Conservation (phyloP, 1,140 invertebrate genomes). For the Zaprionus africanus region DNA sequence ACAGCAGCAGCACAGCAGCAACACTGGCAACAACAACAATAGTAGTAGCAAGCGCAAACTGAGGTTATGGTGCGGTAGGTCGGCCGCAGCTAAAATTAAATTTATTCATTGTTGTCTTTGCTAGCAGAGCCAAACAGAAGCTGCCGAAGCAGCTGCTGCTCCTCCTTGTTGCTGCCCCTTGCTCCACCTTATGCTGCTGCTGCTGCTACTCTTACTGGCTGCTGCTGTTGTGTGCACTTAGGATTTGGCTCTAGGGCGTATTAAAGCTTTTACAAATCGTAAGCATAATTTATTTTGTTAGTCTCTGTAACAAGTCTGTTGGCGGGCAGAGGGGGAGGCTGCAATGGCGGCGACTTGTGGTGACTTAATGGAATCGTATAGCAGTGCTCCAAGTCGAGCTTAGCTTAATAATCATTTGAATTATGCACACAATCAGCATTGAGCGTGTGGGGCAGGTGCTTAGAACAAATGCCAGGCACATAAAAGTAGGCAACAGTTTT, state of each 20-base stretch:
- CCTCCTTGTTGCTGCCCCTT: conserved; percentile 13
- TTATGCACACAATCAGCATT: neutral
- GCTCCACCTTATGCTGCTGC: conserved; percentile 24
- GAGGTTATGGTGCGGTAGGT: conserved; percentile 76
- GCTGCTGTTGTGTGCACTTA: conserved; percentile 64
- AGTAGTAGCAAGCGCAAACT: conserved; percentile 28
- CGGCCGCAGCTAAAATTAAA: conserved; percentile 77
- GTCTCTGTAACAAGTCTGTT: conserved; percentile 55
- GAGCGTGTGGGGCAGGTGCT: neutral
- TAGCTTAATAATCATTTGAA: conserved; percentile 3
- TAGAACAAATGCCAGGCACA: neutral
- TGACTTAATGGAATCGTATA: conserved; percentile 34
- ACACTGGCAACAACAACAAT: conserved; percentile 26
- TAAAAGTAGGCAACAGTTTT: conserved; percentile 35
- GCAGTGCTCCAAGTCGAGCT: neutral
- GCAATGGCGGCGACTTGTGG: neutral
- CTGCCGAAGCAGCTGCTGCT: conserved; percentile 31
- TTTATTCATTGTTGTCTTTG: conserved; percentile 82
- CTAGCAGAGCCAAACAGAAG: conserved; percentile 13
- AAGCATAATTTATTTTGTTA: conserved; percentile 80
- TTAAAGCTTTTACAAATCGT: conserved; percentile 80
- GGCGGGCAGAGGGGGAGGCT: neutral
- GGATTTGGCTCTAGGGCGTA: conserved; percentile 78
- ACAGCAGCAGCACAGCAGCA: conserved; percentile 31
- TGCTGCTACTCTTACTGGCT: conserved; percentile 40